Evolutionary conservation across 1,140 invertebrate genomes (phyloP).

Genomic region (Drosophila saltans): DNA sequence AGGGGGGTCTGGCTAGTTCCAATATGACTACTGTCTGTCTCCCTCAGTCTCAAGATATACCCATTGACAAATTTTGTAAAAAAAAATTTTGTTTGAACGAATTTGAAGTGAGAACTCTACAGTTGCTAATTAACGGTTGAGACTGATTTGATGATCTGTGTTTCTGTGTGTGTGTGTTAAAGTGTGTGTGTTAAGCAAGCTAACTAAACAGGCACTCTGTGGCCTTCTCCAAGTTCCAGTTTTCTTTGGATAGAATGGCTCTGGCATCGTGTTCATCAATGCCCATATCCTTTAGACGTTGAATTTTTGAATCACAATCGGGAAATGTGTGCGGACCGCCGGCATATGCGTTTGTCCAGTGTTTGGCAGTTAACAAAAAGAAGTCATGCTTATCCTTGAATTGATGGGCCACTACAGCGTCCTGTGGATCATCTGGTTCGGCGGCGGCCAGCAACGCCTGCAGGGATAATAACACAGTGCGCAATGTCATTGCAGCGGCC

Average conservation of each 20-base stretch:
- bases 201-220: conserved; percentile 96
- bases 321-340: conserved; percentile 90
- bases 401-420: conserved; percentile 98
- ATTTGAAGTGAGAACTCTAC: conserved; percentile 1
- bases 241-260: conserved; percentile 93
- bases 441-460: conserved; percentile 96
- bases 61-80: neutral
- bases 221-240: conserved; percentile 95
- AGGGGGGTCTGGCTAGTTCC: neutral
- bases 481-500: conserved; percentile 99
- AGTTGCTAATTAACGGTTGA: conserved; percentile 23
- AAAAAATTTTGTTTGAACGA: neutral
- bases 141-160: conserved; percentile 20
- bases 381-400: conserved; percentile 95
- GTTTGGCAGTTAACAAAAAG: conserved; percentile 94
- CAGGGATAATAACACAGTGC: conserved; percentile 96
- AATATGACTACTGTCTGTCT: neutral
- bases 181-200: conserved; percentile 65
- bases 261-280: conserved; percentile 92
- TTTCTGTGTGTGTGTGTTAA: conserved; percentile 23
- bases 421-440: conserved; percentile 98
- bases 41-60: neutral
- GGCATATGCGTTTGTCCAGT: conserved; percentile 98
- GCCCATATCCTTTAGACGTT: conserved; percentile 93
- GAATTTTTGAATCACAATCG: conserved; percentile 92